Evolutionary conservation across 1,140 invertebrate species (phyloP), one percentile per base, ranked within the genome.

Genomic region (Trichonephila clavipes): DNA sequence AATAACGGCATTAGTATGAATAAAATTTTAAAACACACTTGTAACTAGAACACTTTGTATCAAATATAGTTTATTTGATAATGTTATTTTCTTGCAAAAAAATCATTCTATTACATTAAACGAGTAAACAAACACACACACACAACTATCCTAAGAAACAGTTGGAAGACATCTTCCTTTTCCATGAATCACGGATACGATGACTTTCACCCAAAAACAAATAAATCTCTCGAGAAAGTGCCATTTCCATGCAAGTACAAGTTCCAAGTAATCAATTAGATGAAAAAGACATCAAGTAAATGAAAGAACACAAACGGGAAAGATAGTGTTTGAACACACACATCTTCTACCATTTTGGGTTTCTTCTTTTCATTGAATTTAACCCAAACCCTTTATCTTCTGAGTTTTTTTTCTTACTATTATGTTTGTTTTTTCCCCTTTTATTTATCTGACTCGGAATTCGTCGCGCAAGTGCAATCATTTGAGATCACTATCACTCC

Each of bases 361-460:
- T 66, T n/a, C 66, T 69, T 69, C 66, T 69, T 28, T 28, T 69
- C 66, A 69, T 69, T 69, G 66, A 69, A 69, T 24, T 69, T 69
- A 69, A 69, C 66, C 66, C 0, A 69, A 69, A 69, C 66, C n/a
- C 66, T 69, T 69, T 69, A 3, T 69, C 21, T 24, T n/a, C 66
- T 8, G 21, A 66, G 64, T 24, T 24, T 19, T 66, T n/a, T 66
- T 66, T n/a, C 7, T n/a, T 66, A 19, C 19, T 28, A 28, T 66
- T 24, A 1, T 40, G 3, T 40, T 40, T 40, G 2, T 4, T 51
- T 51, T 51, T 28, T 1, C 28, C 1, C 28, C 28, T 44, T 44
- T 44, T 51, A 51, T 51, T 12, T 51, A 1, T 51, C 7, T 51
- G 51, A 51, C 3, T 24, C 1, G 5, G 10, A 14, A 24, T 21